phyloP scores from a whole-genome alignment of 2,888 invertebrate species.

The Netelia inedita region DNA sequence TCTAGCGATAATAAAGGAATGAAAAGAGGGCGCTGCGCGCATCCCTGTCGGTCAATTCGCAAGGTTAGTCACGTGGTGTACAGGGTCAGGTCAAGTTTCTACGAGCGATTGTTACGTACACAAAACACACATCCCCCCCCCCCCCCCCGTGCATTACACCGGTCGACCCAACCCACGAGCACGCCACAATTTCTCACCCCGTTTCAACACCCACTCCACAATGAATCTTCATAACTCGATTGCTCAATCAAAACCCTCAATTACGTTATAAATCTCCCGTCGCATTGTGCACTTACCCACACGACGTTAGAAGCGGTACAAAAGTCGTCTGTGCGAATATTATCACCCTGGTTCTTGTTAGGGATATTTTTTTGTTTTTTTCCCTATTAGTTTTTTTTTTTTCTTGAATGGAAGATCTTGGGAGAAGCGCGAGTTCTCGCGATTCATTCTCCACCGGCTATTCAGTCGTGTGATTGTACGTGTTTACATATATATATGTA shows the following conservation, averaged over 20 bases:
- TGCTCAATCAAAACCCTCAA: slow-evolving; percentile 67
- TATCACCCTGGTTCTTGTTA: background rate
- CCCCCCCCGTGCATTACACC: slow-evolving; percentile 40
- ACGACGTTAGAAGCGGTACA: background rate
- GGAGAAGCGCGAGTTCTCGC: slow-evolving; percentile 51
- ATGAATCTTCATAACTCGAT: slow-evolving; percentile 65
- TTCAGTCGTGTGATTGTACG: slow-evolving; percentile 33
- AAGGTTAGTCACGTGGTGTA: slow-evolving; percentile 15
- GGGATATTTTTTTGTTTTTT: background rate
- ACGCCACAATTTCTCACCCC: slow-evolving; percentile 49
- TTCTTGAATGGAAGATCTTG: slow-evolving; percentile 44
- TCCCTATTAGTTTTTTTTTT: background rate
- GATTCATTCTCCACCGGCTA: slow-evolving; percentile 50
- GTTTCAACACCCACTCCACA: slow-evolving; percentile 62
- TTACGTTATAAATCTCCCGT: slow-evolving; percentile 54
- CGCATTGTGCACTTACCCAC: slow-evolving; percentile 21
- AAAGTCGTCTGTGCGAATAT: slow-evolving; percentile 18
- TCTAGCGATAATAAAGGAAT: slow-evolving; percentile 19
- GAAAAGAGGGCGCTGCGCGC: slow-evolving; percentile 2
- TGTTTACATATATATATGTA: slow-evolving; percentile 9
- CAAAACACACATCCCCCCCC: background rate
- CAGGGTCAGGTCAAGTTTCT: slow-evolving; percentile 51
- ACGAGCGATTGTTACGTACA: slow-evolving; percentile 22
- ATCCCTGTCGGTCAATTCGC: slow-evolving; percentile 40
- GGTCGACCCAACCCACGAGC: slow-evolving; percentile 15